phyloP scores from a whole-genome alignment of 2,888 invertebrate species.

The Papilio protenor region DNA sequence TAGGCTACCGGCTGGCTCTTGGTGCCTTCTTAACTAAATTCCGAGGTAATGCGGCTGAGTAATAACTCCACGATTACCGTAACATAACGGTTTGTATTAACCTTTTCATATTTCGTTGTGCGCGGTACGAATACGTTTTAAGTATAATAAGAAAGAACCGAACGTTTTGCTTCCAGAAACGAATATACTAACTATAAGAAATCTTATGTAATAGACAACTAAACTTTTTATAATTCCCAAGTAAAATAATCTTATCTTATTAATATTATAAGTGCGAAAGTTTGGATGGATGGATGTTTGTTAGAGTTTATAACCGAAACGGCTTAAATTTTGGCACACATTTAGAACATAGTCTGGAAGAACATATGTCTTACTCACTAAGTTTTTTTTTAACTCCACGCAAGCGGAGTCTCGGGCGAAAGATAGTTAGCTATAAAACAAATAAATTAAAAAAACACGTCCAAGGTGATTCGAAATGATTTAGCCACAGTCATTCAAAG shows the following conservation, averaged over 20 bases:
- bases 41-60: slow-evolving; percentile 42
- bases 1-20: slow-evolving; percentile 34
- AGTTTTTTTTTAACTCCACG: no score
- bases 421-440: neutral
- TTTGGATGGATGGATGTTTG: no score
- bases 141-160: slow-evolving; percentile 32
- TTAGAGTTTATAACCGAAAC: no score
- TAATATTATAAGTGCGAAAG: no score
- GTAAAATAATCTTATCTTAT: no score
- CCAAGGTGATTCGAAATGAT: slow-evolving; percentile 4
- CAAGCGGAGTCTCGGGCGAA: no score
- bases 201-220: no score
- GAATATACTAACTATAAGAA: neutral
- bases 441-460: neutral
- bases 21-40: slow-evolving; percentile 42
- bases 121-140: slow-evolving; percentile 52
- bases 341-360: no score
- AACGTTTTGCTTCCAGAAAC: slow-evolving; percentile 9
- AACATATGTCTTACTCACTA: no score
- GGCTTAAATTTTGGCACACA: no score
- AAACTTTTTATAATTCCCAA: no score
- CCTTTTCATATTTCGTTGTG: slow-evolving; percentile 61
- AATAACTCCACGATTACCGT: slow-evolving; percentile 59
- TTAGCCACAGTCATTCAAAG: slow-evolving; percentile 15
- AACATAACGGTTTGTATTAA: slow-evolving; percentile 65